These are phyloP conservation scores for Catamblyrhynchus diadema DNA, from an alignment of 2,797 vertebrate species.

Conservation along the genomic window DNA sequence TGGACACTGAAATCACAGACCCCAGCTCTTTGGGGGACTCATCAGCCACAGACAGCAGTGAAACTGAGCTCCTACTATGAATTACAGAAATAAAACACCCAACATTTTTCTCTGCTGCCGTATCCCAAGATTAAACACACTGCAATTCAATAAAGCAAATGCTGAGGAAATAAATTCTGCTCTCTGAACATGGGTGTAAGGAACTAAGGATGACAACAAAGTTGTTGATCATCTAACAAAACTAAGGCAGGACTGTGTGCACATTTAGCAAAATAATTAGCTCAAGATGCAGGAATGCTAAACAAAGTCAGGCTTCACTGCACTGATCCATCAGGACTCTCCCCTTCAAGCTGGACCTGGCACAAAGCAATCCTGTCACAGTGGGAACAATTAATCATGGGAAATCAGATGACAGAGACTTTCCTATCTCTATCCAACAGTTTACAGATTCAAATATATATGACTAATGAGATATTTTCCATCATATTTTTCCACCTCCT, in stretches of 20 bases:
- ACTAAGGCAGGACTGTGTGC: background rate
- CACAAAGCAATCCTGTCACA: background rate
- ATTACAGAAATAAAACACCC: background rate
- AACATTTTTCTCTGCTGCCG: background rate
- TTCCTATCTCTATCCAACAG: background rate
- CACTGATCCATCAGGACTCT: background rate
- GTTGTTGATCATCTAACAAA: background rate
- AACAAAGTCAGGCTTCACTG: background rate
- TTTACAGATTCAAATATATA: background rate
- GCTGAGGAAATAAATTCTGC: background rate
- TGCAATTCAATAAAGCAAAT: background rate
- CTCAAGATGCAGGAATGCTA: background rate
- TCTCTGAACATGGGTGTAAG: background rate
- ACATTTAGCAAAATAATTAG: background rate
- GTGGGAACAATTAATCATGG: background rate
- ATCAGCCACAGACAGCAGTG: fast-evolving
- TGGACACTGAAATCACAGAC: background rate
- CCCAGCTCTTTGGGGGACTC: background rate
- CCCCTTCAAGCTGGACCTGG: background rate
- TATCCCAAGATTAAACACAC: background rate
- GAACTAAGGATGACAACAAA: background rate
- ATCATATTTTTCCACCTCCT: background rate
- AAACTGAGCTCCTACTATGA: background rate
- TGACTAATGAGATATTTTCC: background rate
- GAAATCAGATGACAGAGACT: fast-evolving